Conservation (phyloP, 2,113 vertebrate species). For the Bufo bufo region DNA sequence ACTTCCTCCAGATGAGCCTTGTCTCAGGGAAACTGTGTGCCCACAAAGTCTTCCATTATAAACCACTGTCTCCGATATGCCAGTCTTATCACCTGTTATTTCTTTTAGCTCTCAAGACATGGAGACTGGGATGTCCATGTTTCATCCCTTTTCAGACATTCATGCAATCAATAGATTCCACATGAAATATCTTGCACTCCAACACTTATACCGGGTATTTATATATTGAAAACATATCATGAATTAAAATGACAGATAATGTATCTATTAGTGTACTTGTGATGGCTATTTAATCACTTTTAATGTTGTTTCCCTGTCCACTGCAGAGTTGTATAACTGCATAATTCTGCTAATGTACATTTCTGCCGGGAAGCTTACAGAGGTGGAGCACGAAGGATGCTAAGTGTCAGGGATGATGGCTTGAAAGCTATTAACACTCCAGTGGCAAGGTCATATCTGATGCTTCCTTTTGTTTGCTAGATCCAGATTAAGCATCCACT, state of each 20-base stretch:
- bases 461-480: constrained; percentile 81
- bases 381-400: constrained; percentile 73
- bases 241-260: constrained; percentile 63
- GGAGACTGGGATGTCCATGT: background rate
- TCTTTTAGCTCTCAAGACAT: constrained; percentile 8
- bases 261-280: constrained; percentile 67
- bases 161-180: constrained; percentile 45
- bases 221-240: constrained; percentile 44
- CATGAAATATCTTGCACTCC: constrained; percentile 42
- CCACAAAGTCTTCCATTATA: constrained; percentile 50
- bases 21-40: constrained; percentile 8
- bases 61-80: constrained; percentile 44
- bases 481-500: constrained; percentile 77
- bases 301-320: constrained; percentile 66
- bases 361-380: constrained; percentile 76
- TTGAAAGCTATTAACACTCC: constrained; percentile 81
- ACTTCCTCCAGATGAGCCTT: constrained; percentile 19
- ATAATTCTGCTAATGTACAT: constrained; percentile 76
- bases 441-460: constrained; percentile 79
- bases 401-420: constrained; percentile 75
- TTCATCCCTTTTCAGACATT: constrained; percentile 42
- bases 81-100: constrained; percentile 38
- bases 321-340: constrained; percentile 68
- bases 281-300: constrained; percentile 72
- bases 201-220: constrained; percentile 39